Evolutionary conservation across 2,113 vertebrate species (phyloP).

Genomic region (human (Homo sapiens)): DNA sequence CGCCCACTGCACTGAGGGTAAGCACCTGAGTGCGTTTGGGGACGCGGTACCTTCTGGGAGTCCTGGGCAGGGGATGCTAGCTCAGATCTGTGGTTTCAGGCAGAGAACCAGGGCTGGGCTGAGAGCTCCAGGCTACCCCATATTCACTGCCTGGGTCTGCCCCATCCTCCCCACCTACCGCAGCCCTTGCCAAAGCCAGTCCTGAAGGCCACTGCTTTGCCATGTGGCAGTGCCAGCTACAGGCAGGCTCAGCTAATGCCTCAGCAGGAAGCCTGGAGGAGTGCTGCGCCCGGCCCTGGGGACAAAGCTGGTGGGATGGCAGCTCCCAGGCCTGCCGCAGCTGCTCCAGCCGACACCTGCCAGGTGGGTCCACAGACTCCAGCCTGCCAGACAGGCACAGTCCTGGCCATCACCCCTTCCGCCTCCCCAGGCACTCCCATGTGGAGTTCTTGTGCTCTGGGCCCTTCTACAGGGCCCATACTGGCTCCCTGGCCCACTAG

Average conservation of each 20-base stretch:
- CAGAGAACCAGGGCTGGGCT: not conserved
- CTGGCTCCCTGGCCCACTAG: not conserved
- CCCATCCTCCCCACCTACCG: not conserved
- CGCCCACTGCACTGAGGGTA: conserved; percentile 88
- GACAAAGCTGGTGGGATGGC: conserved; percentile 89
- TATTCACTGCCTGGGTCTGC: not conserved
- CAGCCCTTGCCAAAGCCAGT: conserved; percentile 64
- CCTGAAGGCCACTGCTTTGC: conserved; percentile 87
- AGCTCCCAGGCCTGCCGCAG: conserved; percentile 86
- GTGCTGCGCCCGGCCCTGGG: conserved; percentile 90
- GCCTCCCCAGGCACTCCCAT: not conserved
- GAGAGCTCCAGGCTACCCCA: no score
- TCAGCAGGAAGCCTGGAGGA: conserved; percentile 87
- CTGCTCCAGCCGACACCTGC: conserved; percentile 84
- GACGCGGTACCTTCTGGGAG: not conserved
- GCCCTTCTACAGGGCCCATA: not conserved
- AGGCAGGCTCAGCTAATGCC: conserved; percentile 78
- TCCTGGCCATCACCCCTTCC: not conserved
- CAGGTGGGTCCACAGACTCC: conserved; percentile 56
- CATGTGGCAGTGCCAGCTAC: conserved; percentile 87
- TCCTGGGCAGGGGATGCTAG: not conserved
- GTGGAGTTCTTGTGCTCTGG: not conserved
- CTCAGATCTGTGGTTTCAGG: no score
- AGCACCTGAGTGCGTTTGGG: not conserved
- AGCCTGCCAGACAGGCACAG: not conserved